These are phyloP conservation scores for Melanargia galathea DNA, from an alignment of 2,888 invertebrate species.

Conservation along the genomic window DNA sequence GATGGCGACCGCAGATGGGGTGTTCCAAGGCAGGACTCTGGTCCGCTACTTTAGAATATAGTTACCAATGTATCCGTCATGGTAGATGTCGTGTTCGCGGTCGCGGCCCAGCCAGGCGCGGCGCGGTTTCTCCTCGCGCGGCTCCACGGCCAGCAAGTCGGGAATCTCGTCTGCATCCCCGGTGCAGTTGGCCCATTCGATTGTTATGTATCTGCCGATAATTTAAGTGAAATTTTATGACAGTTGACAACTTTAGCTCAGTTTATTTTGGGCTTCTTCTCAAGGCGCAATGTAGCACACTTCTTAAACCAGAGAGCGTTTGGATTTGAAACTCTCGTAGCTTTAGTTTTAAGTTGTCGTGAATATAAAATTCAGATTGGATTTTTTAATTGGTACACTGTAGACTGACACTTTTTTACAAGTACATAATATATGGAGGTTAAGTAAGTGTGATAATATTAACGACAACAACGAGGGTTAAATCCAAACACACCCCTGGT, in stretches of 20 bases:
- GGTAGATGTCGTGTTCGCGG: conserved; percentile 56
- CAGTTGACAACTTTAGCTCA: background rate
- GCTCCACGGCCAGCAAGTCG: conserved; percentile 61
- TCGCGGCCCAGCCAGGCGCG: conserved; percentile 54
- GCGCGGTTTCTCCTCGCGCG: conserved; percentile 58
- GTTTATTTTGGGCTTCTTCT: too few species aligned
- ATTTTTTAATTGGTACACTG: too few species aligned
- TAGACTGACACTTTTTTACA: too few species aligned
- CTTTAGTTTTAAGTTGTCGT: too few species aligned
- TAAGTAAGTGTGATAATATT: too few species aligned
- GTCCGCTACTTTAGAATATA: background rate
- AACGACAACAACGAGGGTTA: too few species aligned
- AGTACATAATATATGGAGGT: too few species aligned
- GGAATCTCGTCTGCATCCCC: conserved; percentile 63
- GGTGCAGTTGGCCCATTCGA: conserved; percentile 76
- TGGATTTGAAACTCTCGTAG: too few species aligned
- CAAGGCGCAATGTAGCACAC: too few species aligned
- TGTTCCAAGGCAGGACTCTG: background rate
- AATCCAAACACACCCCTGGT: too few species aligned
- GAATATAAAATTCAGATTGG: too few species aligned
- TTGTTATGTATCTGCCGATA: conserved; percentile 66
- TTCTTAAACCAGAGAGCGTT: too few species aligned
- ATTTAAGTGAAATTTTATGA: background rate
- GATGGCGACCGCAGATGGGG: background rate
- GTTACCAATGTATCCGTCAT: conserved; percentile 70